Conservation (phyloP, 2,113 vertebrate species). For the Upupa epops region DNA sequence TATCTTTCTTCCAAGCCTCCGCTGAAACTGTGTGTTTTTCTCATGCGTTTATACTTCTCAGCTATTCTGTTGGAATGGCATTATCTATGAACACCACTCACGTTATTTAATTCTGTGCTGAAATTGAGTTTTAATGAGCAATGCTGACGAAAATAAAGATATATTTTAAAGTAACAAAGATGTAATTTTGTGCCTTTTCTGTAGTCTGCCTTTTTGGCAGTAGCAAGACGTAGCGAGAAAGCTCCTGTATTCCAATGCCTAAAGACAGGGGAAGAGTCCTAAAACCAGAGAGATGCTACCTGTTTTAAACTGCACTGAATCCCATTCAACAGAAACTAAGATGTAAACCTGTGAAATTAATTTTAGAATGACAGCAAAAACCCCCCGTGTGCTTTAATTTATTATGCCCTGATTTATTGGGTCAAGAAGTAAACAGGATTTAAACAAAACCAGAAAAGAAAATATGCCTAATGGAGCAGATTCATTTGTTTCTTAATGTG, state of each 20-base stretch:
- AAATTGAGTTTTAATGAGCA: conserved; percentile 27
- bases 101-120: not conserved
- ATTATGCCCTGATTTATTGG: not conserved
- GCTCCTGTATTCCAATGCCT: not conserved
- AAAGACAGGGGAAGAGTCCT: not conserved
- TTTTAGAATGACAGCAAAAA: not conserved
- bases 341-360: not conserved
- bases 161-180: not conserved
- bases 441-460: not conserved
- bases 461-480: not conserved
- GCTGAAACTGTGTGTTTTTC: not conserved
- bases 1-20: not conserved
- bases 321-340: not conserved
- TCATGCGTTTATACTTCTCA: not conserved
- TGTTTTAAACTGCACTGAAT: not conserved
- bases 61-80: not conserved
- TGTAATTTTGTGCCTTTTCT: not conserved
- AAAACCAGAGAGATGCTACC: not conserved
- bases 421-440: not conserved
- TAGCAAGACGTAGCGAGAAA: not conserved
- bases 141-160: not conserved
- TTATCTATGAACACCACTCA: not conserved
- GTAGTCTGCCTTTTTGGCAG: not conserved
- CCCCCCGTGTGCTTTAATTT: conserved; percentile 9
- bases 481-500: not conserved